Base-by-base conservation (phyloP, 2,888 invertebrate genomes). In the Drosophila formosana region DNA sequence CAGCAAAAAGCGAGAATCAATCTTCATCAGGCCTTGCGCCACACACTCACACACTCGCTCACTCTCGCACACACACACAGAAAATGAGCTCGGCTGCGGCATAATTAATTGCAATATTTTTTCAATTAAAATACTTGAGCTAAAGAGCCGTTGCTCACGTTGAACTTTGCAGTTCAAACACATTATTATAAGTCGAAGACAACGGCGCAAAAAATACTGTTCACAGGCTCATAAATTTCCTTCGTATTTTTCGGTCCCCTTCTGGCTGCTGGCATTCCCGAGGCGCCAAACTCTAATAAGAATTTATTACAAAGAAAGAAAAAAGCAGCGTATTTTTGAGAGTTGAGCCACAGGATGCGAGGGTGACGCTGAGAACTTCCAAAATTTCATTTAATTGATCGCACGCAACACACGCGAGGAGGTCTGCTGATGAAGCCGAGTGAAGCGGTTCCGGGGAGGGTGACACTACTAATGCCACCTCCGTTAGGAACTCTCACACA, bases 331-430 rank as follows among this genome's bases (percentile, higher is more conserved):
- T 53, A 53, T 23, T 63, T 64, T 50, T 56, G 45, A 13, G 58
- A 63, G 63, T 47, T 43, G 13, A 32, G 41, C 25, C 32, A 61
- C 58, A 58, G 65, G 65, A 65, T 65, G 57, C 49, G 56, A 63
- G 64, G 57, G 64, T 58, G 58, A 58, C 58, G 64, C 53, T 75
- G 65, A 78, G 70, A 68, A 72, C 66, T 62, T 43, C 52, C 43
- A 57, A 64, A 64, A 61, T 72, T 66, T 50, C 46, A 64, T 63
- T 75, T 80, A 87, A 82, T 82, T 82, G 87, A 82, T 83, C 81
- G 79, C 70, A 71, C 63, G 74, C 66, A 68, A 66, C 51, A 34
- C 63, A 34, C 63, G 62, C 50, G 63, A 18, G 18, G 18, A 63
- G 39, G 46, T 41, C 52, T 32, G 43, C 58, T 60, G 72, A 66